These are phyloP conservation scores for Calyptommatus sinebrachiatus DNA, from an alignment of 2,113 vertebrate species.

Conservation along the genomic window DNA sequence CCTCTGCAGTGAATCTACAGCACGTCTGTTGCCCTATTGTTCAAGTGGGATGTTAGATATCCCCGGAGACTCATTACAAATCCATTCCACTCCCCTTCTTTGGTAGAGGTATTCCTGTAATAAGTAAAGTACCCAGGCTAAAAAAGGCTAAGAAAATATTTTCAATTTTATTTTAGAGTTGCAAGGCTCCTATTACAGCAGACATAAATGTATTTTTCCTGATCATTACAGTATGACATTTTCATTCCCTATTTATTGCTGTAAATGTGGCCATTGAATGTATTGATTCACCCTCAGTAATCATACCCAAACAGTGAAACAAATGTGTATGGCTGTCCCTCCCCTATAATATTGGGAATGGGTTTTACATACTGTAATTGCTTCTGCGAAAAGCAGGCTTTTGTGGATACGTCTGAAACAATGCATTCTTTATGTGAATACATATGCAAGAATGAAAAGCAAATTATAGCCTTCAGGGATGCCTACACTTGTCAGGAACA, in stretches of 20 bases:
- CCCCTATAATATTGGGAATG: background rate
- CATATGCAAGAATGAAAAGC: background rate
- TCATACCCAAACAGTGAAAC: background rate
- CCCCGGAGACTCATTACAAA: slow-evolving; percentile 23
- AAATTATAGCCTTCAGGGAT: background rate
- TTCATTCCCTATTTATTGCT: background rate
- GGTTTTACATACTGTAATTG: background rate
- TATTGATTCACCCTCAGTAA: slow-evolving; percentile 17
- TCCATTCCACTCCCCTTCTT: background rate
- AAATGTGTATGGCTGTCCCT: background rate
- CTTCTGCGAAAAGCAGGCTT: background rate
- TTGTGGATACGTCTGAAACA: background rate
- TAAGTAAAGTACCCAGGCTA: slow-evolving; percentile 28
- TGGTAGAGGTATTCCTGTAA: background rate
- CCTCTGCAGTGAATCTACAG: slow-evolving; percentile 23
- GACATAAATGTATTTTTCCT: background rate
- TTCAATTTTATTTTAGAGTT: slow-evolving; percentile 12
- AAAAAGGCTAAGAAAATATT: slow-evolving; percentile 16
- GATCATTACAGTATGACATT: slow-evolving; percentile 4
- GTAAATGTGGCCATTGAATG: background rate
- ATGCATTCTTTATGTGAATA: background rate
- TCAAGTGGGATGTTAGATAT: slow-evolving; percentile 1
- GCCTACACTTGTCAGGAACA: slow-evolving; percentile 9
- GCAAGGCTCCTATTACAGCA: background rate
- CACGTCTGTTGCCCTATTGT: slow-evolving; percentile 15